phyloP scores from a whole-genome alignment of 2,888 invertebrate species.

The Kryphioiulus occultus region DNA sequence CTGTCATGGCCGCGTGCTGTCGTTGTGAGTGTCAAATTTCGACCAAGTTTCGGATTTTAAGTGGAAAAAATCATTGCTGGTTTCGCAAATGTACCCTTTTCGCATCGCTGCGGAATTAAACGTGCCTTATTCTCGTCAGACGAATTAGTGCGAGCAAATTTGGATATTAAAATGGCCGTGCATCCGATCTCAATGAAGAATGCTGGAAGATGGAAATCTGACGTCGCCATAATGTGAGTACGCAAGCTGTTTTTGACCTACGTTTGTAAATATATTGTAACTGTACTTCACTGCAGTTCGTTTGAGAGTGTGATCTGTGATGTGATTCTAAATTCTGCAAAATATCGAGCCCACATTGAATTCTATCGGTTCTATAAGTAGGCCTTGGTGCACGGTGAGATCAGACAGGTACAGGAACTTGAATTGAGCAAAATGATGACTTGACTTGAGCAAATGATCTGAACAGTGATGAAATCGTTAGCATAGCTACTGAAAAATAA shows the following conservation, averaged over 20 bases:
- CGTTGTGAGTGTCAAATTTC: neutral
- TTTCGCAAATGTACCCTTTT: neutral
- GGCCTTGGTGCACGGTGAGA: neutral
- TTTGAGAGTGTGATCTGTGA: neutral
- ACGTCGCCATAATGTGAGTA: constrained; percentile 21
- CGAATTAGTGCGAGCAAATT: neutral
- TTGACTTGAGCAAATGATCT: no score
- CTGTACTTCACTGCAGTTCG: neutral
- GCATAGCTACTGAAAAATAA: no score
- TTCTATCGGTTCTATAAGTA: neutral
- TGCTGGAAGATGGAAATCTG: neutral
- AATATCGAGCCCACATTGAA: neutral
- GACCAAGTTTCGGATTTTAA: neutral
- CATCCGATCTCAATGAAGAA: neutral
- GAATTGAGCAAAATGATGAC: no score
- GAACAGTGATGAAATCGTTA: no score
- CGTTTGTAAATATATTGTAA: no score
- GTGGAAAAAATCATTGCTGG: neutral
- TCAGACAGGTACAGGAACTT: no score
- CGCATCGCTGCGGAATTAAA: neutral
- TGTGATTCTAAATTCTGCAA: neutral
- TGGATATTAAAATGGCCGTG: constrained; percentile 3
- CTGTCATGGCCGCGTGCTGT: constrained; percentile 26
- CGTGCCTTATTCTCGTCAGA: neutral
- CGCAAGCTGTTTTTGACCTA: neutral